Base-by-base conservation (phyloP, 35 echinoderm and acorn worm species). In the Ophioderma brevispina region DNA sequence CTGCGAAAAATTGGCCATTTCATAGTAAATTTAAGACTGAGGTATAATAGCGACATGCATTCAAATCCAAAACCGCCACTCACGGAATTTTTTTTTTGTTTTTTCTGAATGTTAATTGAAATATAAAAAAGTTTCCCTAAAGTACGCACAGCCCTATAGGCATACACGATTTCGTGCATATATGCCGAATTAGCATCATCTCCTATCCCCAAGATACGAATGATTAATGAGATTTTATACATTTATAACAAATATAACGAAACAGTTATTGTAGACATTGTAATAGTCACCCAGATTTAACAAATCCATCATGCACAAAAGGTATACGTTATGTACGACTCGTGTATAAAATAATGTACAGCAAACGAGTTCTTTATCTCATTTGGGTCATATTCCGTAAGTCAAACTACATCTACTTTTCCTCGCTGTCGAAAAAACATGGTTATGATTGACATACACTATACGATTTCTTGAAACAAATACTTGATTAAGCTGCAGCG, bases 391-490 rank as follows among this genome's bases (percentile, higher is more conserved):
- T 18, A 70, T 70, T 70, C 59, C 59, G 59, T 70, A 70, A 70
- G 17, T 15, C n/a, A 70, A 70, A 8, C 59, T 8, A 30, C 59
- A 18, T 70, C 59, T 70, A 18, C 10, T 30, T 70, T 70, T 25
- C 28, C 59, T 70, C 59, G 59, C 59, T 70, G 15, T 15, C 59
- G 59, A 70, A 18, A 70, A 46, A 70, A 70, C n/a, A 70, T 25
- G 3, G 10, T 15, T 70, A 70, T 70, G 59, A 70, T 70, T 70
- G 59, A 70, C 59, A 70, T 70, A 70, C 59, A 70, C 10, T 70
- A 70, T 70, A 70, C 59, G 28, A 70, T 70, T 70, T 70, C 59
- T n/a, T 70, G 59, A 70, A 70, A 70, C 59, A 70, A 70, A 70
- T 70, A 70, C 59, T 70, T 70, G 59, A 70, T 70, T 70, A 70